Conservation (phyloP, 2,797 vertebrate species). For the Gymnodraco acuticeps region DNA sequence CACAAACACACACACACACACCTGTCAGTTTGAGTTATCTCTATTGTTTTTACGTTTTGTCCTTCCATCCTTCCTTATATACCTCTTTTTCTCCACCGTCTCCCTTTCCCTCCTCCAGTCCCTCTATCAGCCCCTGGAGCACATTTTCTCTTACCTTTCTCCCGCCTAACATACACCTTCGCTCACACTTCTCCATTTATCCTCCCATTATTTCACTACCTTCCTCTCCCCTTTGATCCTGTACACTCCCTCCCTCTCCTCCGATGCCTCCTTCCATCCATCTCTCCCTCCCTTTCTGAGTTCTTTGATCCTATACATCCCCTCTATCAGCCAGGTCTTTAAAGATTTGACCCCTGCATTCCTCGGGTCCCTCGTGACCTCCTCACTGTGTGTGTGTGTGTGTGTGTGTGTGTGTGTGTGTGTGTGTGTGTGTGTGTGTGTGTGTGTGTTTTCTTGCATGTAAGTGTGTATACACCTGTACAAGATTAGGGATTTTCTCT, state of each 20-base stretch:
- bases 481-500: slow-evolving; percentile 59
- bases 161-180: slow-evolving; percentile 20
- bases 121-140: slow-evolving; percentile 6
- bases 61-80: slow-evolving; percentile 28
- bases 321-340: slow-evolving; percentile 81
- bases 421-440: too few species aligned
- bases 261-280: slow-evolving; percentile 62
- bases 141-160: slow-evolving; percentile 29
- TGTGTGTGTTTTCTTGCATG: slow-evolving; percentile 33
- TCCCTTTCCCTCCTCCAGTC: slow-evolving; percentile 5
- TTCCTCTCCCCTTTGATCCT: slow-evolving; percentile 52
- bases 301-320: slow-evolving; percentile 78
- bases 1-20: slow-evolving; percentile 37
- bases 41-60: slow-evolving; percentile 57
- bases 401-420: too few species aligned
- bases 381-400: slow-evolving; percentile 19
- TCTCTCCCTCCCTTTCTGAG: slow-evolving; percentile 54
- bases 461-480: slow-evolving; percentile 67
- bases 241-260: slow-evolving; percentile 47
- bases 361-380: slow-evolving; percentile 78
- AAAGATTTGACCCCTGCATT: slow-evolving; percentile 81
- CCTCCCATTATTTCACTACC: slow-evolving; percentile 60
- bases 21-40: slow-evolving; percentile 73
- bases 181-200: slow-evolving; percentile 48
- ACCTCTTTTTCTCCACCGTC: slow-evolving; percentile 6